phyloP scores from a whole-genome alignment of 2,888 invertebrate genomes.

The Meganola albula region DNA sequence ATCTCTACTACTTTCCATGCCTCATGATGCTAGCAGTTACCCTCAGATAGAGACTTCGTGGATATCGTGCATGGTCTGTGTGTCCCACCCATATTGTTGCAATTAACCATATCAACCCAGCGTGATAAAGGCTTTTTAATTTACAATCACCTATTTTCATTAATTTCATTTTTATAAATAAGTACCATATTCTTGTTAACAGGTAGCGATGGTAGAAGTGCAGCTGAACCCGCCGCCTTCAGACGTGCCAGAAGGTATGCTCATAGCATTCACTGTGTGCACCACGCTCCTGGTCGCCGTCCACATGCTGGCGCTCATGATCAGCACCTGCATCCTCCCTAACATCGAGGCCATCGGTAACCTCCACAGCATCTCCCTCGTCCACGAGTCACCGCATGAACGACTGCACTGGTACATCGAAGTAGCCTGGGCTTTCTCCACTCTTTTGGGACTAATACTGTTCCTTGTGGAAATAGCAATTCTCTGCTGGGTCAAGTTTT shows the following conservation, averaged over 20 bases:
- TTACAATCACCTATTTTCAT: too few species aligned
- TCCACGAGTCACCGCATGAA: slow-evolving; percentile 93
- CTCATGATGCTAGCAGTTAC: too few species aligned
- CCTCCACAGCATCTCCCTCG: slow-evolving; percentile 89
- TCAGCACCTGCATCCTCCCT: slow-evolving; percentile 99
- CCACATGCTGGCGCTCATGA: slow-evolving; percentile 98
- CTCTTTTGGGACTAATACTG: slow-evolving; percentile 92
- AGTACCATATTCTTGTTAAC: too few species aligned
- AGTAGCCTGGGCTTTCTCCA: slow-evolving; percentile 98
- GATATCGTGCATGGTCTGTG: too few species aligned
- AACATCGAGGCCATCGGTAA: slow-evolving; percentile 98
- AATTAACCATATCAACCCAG: too few species aligned
- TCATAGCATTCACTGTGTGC: slow-evolving; percentile 95
- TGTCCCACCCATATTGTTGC: too few species aligned
- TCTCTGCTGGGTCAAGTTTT: slow-evolving; percentile 98
- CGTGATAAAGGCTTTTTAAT: too few species aligned
- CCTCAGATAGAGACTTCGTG: too few species aligned
- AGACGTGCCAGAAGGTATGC: slow-evolving; percentile 86
- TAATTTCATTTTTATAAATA: too few species aligned
- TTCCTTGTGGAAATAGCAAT: slow-evolving; percentile 97
- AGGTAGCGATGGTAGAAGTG: slow-evolving; percentile 94
- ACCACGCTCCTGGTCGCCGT: slow-evolving; percentile 97
- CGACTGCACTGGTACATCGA: slow-evolving; percentile 96
- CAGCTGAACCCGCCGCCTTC: slow-evolving; percentile 86
- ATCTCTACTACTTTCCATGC: too few species aligned